Evolutionary conservation across 2,888 invertebrate genomes (phyloP).

Genomic region (Bugula neritina): DNA sequence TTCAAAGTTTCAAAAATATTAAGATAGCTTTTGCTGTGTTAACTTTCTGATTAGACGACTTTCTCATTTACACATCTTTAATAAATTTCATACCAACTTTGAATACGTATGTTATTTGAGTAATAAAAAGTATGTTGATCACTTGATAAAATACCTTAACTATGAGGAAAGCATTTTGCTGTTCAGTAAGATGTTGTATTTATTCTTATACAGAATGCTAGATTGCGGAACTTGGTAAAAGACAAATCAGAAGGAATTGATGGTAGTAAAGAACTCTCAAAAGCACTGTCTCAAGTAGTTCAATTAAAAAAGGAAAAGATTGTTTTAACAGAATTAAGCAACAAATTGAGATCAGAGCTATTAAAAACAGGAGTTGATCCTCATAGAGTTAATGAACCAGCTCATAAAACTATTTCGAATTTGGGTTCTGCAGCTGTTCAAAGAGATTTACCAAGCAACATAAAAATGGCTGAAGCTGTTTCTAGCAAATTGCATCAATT

Average conservation of each 20-base stretch:
- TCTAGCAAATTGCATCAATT: slow-evolving; percentile 42
- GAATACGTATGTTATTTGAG: too few species aligned
- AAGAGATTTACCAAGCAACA: not conserved
- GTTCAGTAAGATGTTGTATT: too few species aligned
- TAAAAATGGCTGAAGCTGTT: slow-evolving; percentile 32
- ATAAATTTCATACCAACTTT: too few species aligned
- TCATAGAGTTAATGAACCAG: not conserved
- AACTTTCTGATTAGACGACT: too few species aligned
- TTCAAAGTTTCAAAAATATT: too few species aligned
- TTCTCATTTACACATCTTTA: too few species aligned
- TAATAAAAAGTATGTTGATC: too few species aligned
- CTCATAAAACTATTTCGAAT: not conserved
- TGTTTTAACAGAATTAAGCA: slow-evolving; percentile 49
- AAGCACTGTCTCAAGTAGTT: slow-evolving; percentile 45
- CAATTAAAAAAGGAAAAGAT: slow-evolving; percentile 48
- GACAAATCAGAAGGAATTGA: not conserved
- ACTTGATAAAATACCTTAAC: too few species aligned
- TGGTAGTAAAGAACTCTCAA: not conserved
- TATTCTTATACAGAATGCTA: slow-evolving; percentile 26
- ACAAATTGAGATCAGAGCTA: slow-evolving; percentile 46
- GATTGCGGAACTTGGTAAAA: slow-evolving; percentile 26
- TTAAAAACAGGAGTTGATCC: slow-evolving; percentile 35
- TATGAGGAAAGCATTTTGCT: too few species aligned
- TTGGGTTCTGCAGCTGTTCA: not conserved
- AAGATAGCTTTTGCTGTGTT: too few species aligned